Evolutionary conservation across 2,113 vertebrate species (phyloP).

Genomic region (Monopterus albus): DNA sequence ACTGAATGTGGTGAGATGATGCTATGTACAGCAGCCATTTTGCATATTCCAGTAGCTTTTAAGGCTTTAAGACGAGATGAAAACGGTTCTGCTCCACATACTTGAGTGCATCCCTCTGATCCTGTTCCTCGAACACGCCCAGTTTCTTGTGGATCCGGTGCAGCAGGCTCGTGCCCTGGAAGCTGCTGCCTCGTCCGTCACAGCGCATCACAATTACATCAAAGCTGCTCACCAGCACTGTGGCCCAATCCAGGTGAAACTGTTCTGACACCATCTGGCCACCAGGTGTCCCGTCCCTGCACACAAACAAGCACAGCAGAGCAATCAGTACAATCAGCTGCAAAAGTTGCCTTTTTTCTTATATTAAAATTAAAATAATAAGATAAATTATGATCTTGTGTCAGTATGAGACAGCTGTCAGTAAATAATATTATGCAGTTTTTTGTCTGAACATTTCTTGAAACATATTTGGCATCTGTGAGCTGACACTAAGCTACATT

Average conservation of each 20-base stretch:
- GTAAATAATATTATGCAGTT: background rate
- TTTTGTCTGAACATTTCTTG: background rate
- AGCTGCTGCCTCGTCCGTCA: slow-evolving; percentile 92
- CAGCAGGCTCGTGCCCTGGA: slow-evolving; percentile 92
- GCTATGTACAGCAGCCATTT: too few species aligned
- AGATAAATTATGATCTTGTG: background rate
- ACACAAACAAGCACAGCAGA: background rate
- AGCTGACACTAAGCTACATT: too few species aligned
- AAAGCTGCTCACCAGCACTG: slow-evolving; percentile 92
- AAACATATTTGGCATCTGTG: too few species aligned
- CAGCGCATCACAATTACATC: slow-evolving; percentile 87
- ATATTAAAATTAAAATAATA: too few species aligned
- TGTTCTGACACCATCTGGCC: slow-evolving; percentile 90
- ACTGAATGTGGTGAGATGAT: too few species aligned
- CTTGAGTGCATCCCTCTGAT: slow-evolving; percentile 90
- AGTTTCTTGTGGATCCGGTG: slow-evolving; percentile 88
- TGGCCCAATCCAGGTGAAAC: slow-evolving; percentile 91
- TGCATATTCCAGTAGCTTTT: background rate
- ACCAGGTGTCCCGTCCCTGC: slow-evolving; percentile 88
- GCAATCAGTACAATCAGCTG: background rate
- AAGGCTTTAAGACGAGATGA: background rate
- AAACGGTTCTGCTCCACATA: slow-evolving; percentile 48
- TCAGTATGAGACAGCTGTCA: background rate
- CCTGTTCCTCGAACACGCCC: slow-evolving; percentile 89
- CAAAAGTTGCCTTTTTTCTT: background rate